Evolutionary conservation across 2,888 invertebrate species (phyloP), one percentile per base, ranked within the genome.

Genomic region (Xylota sylvarum): DNA sequence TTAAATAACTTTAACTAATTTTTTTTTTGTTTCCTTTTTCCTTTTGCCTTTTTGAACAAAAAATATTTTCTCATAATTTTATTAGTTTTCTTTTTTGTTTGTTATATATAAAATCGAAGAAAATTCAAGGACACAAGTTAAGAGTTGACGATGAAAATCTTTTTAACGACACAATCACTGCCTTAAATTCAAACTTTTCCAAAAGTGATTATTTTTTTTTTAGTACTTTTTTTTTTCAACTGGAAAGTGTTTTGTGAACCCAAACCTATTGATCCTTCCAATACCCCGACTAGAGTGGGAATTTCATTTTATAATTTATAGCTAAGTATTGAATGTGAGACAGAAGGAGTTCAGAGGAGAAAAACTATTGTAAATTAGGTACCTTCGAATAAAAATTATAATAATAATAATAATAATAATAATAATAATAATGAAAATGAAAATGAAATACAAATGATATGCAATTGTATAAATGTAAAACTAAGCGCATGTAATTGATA

Each of bases 351-450:
- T 79, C 43, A 76, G 73, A 79, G 14, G 50, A 72, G 52, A 55
- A 77, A 78, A 90, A 91, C 91, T 92, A 91, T 90, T 91, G 92
- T 91, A 91, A 91, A 91, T 92, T 92, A 91, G 92, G 92, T 91
- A 92, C 91, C 91, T 92, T 90, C 84, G 74, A 89, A 88, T 89
- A 87, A 84, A 23, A 23, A 23, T n/a, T n/a, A 73, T 80, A 76
- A 76, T 65, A 83, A 56, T 88, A 80, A 79, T 85, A 86, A 73
- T 82, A 74, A 23, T 2, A 23, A 23, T 3, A 23, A 2, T 2
- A 23, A 23, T 2, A 23, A 23, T 2, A 23, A 3, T 23, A 23
- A 23, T 23, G n/a, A n/a, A n/a, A 23, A 23, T 23, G 23, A 23
- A 23, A 23, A 23, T 23, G 86, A 82, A 73, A 78, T 64, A 73